These are phyloP conservation scores for Drosophila seguyi DNA, from an alignment of 1,140 invertebrate genomes.

Conservation along the genomic window DNA sequence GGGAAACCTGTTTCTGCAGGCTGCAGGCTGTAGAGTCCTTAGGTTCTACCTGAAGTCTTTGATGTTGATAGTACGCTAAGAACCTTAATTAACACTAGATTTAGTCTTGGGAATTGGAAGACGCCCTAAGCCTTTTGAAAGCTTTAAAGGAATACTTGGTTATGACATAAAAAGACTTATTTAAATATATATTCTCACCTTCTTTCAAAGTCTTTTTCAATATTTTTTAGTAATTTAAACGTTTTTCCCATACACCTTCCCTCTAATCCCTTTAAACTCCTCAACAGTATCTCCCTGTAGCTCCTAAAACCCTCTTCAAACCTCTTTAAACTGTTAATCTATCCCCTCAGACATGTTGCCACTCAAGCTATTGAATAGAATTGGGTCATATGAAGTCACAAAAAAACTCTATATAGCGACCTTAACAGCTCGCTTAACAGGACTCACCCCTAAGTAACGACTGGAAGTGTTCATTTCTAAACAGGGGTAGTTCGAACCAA, in stretches of 20 bases:
- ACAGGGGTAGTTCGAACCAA: constrained; percentile 36
- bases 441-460: not conserved
- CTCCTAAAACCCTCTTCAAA: not conserved
- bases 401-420: not conserved
- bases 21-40: not conserved
- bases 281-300: not conserved
- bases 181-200: not conserved
- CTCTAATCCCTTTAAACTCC: not conserved
- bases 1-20: not conserved
- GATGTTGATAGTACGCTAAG: not conserved
- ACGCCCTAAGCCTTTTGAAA: not conserved
- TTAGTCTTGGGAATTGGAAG: too few species aligned
- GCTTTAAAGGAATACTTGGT: too few species aligned
- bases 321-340: not conserved
- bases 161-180: not conserved
- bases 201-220: not conserved
- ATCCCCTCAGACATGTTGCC: constrained; percentile 1
- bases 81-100: not conserved
- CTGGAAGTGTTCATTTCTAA: constrained; percentile 68
- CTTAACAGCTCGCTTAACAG: constrained; percentile 2
- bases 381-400: constrained; percentile 1
- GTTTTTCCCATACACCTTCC: not conserved
- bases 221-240: not conserved
- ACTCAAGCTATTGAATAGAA: not conserved
- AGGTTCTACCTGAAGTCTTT: not conserved